phyloP scores from a whole-genome alignment of 2,797 vertebrate genomes.

The Cichlasoma orientale region DNA sequence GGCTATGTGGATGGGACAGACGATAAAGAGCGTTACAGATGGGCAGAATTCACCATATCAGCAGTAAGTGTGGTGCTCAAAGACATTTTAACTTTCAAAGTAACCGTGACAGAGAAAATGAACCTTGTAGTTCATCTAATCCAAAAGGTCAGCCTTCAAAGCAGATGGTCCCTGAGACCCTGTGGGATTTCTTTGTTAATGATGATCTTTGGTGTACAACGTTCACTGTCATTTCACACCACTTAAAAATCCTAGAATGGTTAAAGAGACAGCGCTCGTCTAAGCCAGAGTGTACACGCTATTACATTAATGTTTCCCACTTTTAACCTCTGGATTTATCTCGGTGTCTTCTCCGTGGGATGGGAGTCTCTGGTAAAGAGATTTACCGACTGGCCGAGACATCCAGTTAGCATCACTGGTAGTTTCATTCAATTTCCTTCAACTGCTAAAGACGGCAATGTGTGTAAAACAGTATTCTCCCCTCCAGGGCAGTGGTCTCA shows the following conservation, averaged over 20 bases:
- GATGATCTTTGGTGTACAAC: slow-evolving; percentile 7
- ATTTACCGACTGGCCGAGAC: slow-evolving; percentile 63
- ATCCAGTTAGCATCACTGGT: slow-evolving; percentile 50
- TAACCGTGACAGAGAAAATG: background rate
- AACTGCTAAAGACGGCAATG: slow-evolving; percentile 23
- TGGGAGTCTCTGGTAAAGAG: slow-evolving; percentile 26
- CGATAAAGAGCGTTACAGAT: slow-evolving; percentile 4
- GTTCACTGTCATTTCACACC: slow-evolving; percentile 37
- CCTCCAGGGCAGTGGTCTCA: background rate
- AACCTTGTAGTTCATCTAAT: slow-evolving; percentile 12
- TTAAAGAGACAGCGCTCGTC: slow-evolving; percentile 8
- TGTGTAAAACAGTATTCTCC: slow-evolving; percentile 36
- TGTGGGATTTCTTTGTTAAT: slow-evolving; percentile 36
- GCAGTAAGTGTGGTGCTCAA: background rate
- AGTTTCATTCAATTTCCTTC: slow-evolving; percentile 54
- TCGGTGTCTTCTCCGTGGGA: background rate
- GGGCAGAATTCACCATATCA: slow-evolving; percentile 2
- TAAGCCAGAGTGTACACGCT: background rate
- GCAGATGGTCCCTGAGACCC: slow-evolving; percentile 15
- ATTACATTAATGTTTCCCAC: background rate
- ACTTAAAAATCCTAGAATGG: slow-evolving; percentile 10
- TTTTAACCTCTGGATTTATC: background rate
- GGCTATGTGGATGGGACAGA: background rate
- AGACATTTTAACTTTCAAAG: slow-evolving; percentile 29
- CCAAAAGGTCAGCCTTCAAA: slow-evolving; percentile 40